Evolutionary conservation across 1,140 invertebrate species (phyloP).

Genomic region (Apis dorsata): DNA sequence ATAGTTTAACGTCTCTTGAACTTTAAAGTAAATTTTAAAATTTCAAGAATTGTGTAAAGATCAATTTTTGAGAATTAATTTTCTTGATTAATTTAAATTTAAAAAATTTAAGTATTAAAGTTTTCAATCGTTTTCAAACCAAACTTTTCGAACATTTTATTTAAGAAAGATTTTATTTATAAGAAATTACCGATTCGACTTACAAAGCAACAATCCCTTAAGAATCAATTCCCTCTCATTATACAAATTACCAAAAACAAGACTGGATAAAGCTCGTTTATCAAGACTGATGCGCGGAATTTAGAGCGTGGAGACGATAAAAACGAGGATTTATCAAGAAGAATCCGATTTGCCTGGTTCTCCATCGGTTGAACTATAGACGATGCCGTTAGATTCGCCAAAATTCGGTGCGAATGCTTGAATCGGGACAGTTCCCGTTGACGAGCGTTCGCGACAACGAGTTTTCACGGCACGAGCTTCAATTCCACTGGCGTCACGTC

Average conservation of each 20-base stretch:
- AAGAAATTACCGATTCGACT: not conserved
- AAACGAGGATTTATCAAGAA: conserved; percentile 5
- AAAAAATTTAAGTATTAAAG: no score
- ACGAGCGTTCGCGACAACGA: conserved; percentile 22
- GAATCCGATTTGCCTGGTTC: conserved; percentile 7
- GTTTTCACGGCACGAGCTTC: conserved; percentile 34
- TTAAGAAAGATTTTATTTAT: no score
- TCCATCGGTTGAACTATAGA: not conserved
- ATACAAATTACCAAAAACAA: not conserved
- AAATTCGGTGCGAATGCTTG: not conserved
- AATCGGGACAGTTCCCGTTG: conserved; percentile 6
- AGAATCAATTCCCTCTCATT: not conserved
- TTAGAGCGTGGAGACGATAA: not conserved
- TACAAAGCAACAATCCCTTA: not conserved
- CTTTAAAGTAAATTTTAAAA: no score
- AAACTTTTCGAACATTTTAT: not conserved
- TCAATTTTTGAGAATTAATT: no score
- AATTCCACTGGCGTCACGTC: conserved; percentile 52
- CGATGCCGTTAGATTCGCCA: not conserved
- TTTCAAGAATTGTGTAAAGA: no score
- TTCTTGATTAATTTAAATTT: not conserved
- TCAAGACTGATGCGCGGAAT: not conserved
- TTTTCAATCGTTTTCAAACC: no score
- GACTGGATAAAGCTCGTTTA: not conserved
- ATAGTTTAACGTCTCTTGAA: no score